phyloP scores from a whole-genome alignment of 2,797 vertebrate genomes.

The Helarctos malayanus region DNA sequence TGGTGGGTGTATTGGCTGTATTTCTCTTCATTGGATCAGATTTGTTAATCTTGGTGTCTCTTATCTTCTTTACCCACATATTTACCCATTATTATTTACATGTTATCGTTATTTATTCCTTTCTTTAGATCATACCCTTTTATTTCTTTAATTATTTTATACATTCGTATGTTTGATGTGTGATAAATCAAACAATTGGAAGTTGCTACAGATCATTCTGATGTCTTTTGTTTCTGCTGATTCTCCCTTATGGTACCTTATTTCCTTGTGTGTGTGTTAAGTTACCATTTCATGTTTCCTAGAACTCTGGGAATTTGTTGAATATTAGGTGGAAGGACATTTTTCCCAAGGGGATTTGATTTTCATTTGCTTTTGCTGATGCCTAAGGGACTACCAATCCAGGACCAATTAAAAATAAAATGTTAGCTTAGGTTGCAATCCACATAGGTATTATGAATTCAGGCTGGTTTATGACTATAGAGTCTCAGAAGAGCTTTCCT shows the following conservation, averaged over 20 bases:
- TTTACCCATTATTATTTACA: background rate
- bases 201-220: background rate
- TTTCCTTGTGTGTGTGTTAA: background rate
- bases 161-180: background rate
- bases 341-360: background rate
- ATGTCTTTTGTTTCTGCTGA: background rate
- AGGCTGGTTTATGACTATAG: background rate
- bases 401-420: background rate
- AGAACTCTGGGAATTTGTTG: constrained; percentile 49
- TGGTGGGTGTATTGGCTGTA: background rate
- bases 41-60: background rate
- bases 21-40: background rate
- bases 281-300: constrained; percentile 8
- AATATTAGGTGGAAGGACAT: background rate
- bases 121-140: background rate
- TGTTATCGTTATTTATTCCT: background rate
- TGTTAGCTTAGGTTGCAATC: background rate
- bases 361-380: background rate
- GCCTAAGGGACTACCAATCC: background rate
- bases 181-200: background rate
- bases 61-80: background rate
- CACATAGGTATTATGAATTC: background rate
- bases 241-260: background rate
- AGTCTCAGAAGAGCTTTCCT: background rate
- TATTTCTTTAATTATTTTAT: constrained; percentile 41